These are phyloP conservation scores for Muscina levida DNA, from an alignment of 2,888 invertebrate genomes.

Conservation along the genomic window DNA sequence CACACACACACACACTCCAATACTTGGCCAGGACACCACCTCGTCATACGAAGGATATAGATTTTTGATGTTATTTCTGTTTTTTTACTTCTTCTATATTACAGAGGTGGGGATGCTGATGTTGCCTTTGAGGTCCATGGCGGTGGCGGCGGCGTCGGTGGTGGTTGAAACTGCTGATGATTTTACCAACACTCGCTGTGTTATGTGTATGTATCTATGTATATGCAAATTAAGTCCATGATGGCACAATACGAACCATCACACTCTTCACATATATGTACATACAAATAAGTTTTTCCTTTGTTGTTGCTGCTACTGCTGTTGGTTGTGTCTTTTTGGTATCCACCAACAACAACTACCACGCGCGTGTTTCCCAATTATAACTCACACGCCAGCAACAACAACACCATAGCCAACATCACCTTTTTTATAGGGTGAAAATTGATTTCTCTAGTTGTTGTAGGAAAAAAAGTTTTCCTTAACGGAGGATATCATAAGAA, in stretches of 20 bases:
- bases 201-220: conserved; percentile 33
- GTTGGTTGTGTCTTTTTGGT: conserved; percentile 3
- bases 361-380: conserved; percentile 34
- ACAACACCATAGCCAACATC: not conserved
- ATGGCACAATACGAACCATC: not conserved
- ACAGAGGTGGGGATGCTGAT: conserved; percentile 30
- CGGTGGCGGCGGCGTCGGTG: not conserved
- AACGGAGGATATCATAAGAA: too few species aligned
- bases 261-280: not conserved
- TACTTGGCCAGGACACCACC: not conserved
- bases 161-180: not conserved
- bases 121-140: not conserved
- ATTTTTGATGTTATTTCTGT: conserved; percentile 7
- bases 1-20: not conserved
- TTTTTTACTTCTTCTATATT: not conserved
- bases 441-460: conserved; percentile 54
- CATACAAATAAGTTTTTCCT: conserved; percentile 26
- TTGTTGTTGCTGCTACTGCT: too few species aligned
- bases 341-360: not conserved
- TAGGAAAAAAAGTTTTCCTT: too few species aligned
- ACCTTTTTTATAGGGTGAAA: conserved; percentile 56
- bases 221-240: conserved; percentile 59
- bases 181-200: conserved; percentile 2
- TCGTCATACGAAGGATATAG: conserved; percentile 14
- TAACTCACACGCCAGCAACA: conserved; percentile 23